Base-by-base conservation (phyloP, 2,113 vertebrate genomes). In the Antechinus stuartii region DNA sequence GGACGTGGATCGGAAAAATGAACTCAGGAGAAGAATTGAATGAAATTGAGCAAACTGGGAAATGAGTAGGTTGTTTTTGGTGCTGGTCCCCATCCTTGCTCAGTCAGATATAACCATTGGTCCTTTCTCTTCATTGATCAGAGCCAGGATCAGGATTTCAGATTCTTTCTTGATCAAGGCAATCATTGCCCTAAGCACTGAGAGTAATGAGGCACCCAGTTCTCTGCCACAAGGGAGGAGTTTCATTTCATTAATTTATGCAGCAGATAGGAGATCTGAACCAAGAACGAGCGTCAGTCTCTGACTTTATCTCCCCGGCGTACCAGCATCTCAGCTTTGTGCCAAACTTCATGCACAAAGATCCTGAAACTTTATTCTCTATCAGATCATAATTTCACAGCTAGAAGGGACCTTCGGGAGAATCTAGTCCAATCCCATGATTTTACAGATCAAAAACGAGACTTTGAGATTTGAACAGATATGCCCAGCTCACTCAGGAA, bases 31-130 rank as follows among this genome's bases (percentile, higher is more conserved):
- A 96, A 93, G 22, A 93, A 56, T 50, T 55, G 35, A 90, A 94
- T 54, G 90, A 96, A 76, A 94, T 94, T 92, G 93, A 97, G 97
- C 97, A 47, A 89, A 90, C 89, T 61, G 95, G 96, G 96, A 97
- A 94, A 50, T 92, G 55, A 94, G 90, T 90, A 42, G 96, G 93
- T 94, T 95, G 92, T 91, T 95, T 92, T 68, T 91, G 68, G 61
- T 49, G 50, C 35, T 22, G 14, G 35, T 53, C 90, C 26, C 35
- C 19, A 30, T 53, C 90, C 50, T 90, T 90, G 90, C 49, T 19
- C 1, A 52, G 25, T 6, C 90, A 30, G 52, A 19, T 49, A 11
- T 50, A 53, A 91, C 19, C 35, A 22, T n/a, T 6, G 61, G 4
- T 19, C 2, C 35, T n/a, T n/a, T 19, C 61, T 68, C 35, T n/a